Evolutionary conservation across 2,797 vertebrate species (phyloP), one percentile per base, ranked within the genome.

Genomic region (Enteromius treurensis): DNA sequence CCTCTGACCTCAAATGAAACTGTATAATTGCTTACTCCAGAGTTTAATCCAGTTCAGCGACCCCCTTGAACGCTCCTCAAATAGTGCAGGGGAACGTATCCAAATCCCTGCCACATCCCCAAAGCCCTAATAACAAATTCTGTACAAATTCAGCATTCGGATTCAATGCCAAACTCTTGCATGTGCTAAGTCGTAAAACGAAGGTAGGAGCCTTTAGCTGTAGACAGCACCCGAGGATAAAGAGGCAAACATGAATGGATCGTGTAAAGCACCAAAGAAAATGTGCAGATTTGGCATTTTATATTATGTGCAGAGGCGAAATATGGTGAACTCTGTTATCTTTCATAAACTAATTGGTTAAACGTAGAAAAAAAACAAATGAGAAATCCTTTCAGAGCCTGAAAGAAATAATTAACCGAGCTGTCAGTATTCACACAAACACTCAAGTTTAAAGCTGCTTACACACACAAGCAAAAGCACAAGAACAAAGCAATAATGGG

Each of bases 391-490:
- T n/a, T n/a, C 60, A 75, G 58, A 75, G 68, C 80, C 74, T 76
- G 65, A 65, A 76, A 76, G 23, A 37, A 55, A 49, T 47, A 78
- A 78, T 70, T 49, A 83, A 69, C 64, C 3, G 14, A 60, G 34
- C 64, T 79, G 19, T 62, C 62, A 75, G 29, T 47, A 75, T 49
- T 77, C 73, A 89, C 84, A 86, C 87, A 90, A 83, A 85, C 89
- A 78, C 85, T 87, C 80, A 65, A 3, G 19, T 2, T 90, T 83
- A 62, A 76, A 62, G 37, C 47, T 55, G 9, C 26, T 9, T 26
- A 45, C 11, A 47, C 9, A 51, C 90, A 86, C 80, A 53, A 49
- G 83, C 62, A 45, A 70, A 69, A 40, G 19, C 13, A 80, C 26
- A 62, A 67, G 53, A 75, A 62, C n/a, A 47, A 49, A 65, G 80